Conservation (phyloP, 2,797 vertebrate species). For the Acropternis orthonyx region DNA sequence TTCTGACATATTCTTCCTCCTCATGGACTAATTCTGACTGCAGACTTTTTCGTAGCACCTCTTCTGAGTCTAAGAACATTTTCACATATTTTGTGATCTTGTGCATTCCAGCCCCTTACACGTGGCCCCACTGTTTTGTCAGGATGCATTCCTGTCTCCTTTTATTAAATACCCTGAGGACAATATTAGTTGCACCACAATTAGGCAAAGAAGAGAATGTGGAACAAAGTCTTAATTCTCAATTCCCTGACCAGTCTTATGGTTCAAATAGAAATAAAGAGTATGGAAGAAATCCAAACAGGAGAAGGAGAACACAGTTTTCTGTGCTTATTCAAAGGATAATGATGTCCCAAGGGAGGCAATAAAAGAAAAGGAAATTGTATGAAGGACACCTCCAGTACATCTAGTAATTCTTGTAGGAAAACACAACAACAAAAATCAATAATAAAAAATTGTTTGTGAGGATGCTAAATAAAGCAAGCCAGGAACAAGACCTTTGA, state of each 20-base stretch:
- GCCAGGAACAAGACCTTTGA: neutral
- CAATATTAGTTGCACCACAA: neutral
- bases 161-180: neutral
- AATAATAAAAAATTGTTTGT: neutral
- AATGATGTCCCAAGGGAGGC: slow-evolving; percentile 48
- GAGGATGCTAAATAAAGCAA: neutral
- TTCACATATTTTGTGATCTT: neutral
- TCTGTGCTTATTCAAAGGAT: slow-evolving; percentile 30
- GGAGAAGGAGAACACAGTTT: slow-evolving; percentile 7
- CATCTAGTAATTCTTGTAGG: neutral
- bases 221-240: slow-evolving; percentile 28
- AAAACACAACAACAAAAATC: slow-evolving; percentile 9
- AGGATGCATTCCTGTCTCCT: neutral
- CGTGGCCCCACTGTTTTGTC: neutral
- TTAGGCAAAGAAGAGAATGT: neutral
- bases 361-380: slow-evolving; percentile 48
- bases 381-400: neutral
- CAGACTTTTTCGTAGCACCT: neutral
- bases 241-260: slow-evolving; percentile 29
- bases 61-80: neutral
- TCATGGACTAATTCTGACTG: neutral
- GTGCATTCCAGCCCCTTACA: neutral
- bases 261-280: slow-evolving; percentile 45
- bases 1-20: neutral
- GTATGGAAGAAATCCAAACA: slow-evolving; percentile 32